Evolutionary conservation across 92 coral and sea anemone genomes (phyloP).

Genomic region (Paramuricea clavata): DNA sequence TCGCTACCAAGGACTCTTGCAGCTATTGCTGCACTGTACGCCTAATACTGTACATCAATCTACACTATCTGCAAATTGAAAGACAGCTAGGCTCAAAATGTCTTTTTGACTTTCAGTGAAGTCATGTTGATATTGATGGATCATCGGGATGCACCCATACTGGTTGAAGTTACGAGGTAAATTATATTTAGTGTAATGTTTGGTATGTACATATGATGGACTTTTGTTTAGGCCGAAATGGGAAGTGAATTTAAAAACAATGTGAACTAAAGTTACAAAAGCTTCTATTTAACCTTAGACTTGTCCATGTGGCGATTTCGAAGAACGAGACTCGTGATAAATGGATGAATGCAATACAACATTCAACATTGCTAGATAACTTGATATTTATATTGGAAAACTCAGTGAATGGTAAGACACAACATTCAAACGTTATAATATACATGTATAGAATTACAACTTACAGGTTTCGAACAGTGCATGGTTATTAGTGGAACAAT

Average conservation of each 20-base stretch:
- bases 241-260: background rate
- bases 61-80: no score
- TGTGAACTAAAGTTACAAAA: background rate
- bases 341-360: conserved; percentile 84
- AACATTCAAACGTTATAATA: no score
- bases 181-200: no score
- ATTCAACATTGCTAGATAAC: conserved; percentile 78
- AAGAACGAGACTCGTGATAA: conserved; percentile 72
- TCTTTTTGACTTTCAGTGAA: conserved; percentile 63
- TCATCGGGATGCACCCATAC: conserved; percentile 89
- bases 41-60: no score
- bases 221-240: no score
- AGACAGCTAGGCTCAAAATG: background rate
- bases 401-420: conserved; percentile 86
- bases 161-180: conserved; percentile 95
- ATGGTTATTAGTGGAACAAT: no score
- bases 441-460: no score
- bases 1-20: no score
- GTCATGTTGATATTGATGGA: conserved; percentile 79
- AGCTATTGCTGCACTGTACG: no score
- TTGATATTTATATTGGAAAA: conserved; percentile 90
- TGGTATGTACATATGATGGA: no score
- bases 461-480: no score
- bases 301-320: conserved; percentile 84
- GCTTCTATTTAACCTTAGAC: conserved; percentile 53